phyloP scores from a whole-genome alignment of 2,113 vertebrate genomes.

The Onychostruthus taczanowskii region DNA sequence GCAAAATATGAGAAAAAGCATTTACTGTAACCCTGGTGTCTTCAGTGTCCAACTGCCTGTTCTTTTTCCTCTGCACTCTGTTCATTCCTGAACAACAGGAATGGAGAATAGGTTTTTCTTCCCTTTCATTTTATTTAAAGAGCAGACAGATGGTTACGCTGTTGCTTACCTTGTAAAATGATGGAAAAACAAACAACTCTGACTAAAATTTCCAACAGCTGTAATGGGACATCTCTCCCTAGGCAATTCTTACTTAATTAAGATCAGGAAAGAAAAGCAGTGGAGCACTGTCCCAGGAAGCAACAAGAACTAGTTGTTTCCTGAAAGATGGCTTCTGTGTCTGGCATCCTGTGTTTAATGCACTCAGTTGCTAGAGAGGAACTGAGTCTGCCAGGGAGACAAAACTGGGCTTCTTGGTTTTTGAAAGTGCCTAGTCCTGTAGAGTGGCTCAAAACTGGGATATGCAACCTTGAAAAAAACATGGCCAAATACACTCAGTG shows the following conservation, averaged over 20 bases:
- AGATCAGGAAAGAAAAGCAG: constrained; percentile 9
- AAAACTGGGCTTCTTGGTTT: neutral
- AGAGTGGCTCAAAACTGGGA: neutral
- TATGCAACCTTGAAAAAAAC: neutral
- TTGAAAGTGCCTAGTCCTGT: neutral
- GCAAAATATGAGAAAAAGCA: neutral
- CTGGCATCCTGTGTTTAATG: neutral
- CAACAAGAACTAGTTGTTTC: constrained; percentile 1
- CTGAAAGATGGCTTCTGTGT: neutral
- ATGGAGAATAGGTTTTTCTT: neutral
- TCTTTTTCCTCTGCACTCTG: neutral
- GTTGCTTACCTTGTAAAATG: constrained; percentile 63
- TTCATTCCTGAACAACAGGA: neutral
- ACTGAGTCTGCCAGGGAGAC: neutral
- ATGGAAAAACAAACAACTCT: constrained; percentile 37
- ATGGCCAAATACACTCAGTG: neutral
- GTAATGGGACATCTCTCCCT: constrained; percentile 43
- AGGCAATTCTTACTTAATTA: constrained; percentile 55
- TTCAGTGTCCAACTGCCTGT: neutral
- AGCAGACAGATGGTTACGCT: constrained; percentile 60
- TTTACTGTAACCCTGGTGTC: neutral
- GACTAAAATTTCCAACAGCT: constrained; percentile 62
- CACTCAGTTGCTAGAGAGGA: neutral
- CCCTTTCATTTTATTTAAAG: constrained; percentile 61
- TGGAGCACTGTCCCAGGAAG: constrained; percentile 17